Conservation (phyloP, 2,888 invertebrate genomes). For the Calameuta filiformis region DNA sequence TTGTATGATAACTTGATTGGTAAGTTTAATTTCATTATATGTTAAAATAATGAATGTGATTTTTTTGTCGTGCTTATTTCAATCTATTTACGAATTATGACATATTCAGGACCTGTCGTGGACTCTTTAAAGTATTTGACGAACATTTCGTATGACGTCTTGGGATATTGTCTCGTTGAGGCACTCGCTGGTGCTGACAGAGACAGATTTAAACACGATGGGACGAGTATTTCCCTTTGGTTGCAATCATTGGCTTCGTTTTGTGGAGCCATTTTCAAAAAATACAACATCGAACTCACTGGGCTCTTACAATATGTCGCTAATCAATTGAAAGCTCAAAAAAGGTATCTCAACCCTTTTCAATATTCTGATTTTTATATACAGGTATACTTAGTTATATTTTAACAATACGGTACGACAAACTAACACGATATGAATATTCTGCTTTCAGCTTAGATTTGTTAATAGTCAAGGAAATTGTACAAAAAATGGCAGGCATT, state of each 20-base stretch:
- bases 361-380: background rate
- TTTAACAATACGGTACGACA: background rate
- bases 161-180: slow-evolving; percentile 95
- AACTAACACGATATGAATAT: background rate
- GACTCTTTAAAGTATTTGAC: slow-evolving; percentile 98
- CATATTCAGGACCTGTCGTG: slow-evolving; percentile 80
- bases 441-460: slow-evolving; percentile 80
- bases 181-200: slow-evolving; percentile 84
- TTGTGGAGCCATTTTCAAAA: slow-evolving; percentile 96
- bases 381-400: background rate
- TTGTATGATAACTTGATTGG: slow-evolving; percentile 93
- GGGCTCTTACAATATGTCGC: slow-evolving; percentile 97
- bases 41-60: background rate
- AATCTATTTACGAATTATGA: background rate
- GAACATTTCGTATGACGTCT: slow-evolving; percentile 93
- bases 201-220: slow-evolving; percentile 85
- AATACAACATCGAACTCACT: slow-evolving; percentile 95
- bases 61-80: background rate
- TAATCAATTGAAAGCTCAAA: slow-evolving; percentile 95
- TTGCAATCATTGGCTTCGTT: slow-evolving; percentile 94
- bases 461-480: slow-evolving; percentile 94
- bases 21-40: slow-evolving; percentile 15
- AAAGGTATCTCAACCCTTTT: slow-evolving; percentile 74
- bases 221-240: slow-evolving; percentile 93
- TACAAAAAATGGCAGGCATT: slow-evolving; percentile 99